phyloP scores from a whole-genome alignment of 2,888 invertebrate species.

The Hedychridium roseum region DNA sequence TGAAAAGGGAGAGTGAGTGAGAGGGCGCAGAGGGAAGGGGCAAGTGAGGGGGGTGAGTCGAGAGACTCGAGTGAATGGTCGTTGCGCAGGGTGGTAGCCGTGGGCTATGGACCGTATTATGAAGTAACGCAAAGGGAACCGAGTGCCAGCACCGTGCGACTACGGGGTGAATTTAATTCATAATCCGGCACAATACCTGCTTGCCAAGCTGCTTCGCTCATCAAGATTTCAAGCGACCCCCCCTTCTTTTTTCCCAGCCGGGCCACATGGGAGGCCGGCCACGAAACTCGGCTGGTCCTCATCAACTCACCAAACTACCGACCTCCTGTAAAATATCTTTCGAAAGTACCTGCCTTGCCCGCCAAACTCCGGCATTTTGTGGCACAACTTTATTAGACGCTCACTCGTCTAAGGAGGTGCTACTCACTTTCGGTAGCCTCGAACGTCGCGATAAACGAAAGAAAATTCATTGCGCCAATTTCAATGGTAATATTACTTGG shows the following conservation, averaged over 20 bases:
- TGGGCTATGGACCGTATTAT: slow-evolving; percentile 45
- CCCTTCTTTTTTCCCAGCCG: slow-evolving; percentile 29
- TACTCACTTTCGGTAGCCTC: too few species aligned
- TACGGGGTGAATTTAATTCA: slow-evolving; percentile 49
- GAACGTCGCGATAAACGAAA: too few species aligned
- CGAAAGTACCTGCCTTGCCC: too few species aligned
- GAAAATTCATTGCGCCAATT: too few species aligned
- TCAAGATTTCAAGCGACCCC: slow-evolving; percentile 42
- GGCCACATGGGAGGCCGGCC: too few species aligned
- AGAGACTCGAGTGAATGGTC: slow-evolving; percentile 28
- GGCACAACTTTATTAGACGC: not conserved
- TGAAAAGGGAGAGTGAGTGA: not conserved
- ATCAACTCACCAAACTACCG: too few species aligned
- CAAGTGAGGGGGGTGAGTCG: not conserved
- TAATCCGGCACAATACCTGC: slow-evolving; percentile 46
- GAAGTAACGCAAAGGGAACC: slow-evolving; percentile 40
- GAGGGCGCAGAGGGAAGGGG: not conserved
- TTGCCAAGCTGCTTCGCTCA: slow-evolving; percentile 36
- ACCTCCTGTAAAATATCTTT: too few species aligned
- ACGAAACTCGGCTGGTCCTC: too few species aligned
- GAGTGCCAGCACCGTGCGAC: slow-evolving; percentile 27
- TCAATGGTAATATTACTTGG: too few species aligned
- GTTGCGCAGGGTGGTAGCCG: slow-evolving; percentile 30
- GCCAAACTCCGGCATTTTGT: not conserved
- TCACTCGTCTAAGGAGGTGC: too few species aligned